Conservation (phyloP, 2,888 invertebrate genomes). For the Lasioglossum lativentre region DNA sequence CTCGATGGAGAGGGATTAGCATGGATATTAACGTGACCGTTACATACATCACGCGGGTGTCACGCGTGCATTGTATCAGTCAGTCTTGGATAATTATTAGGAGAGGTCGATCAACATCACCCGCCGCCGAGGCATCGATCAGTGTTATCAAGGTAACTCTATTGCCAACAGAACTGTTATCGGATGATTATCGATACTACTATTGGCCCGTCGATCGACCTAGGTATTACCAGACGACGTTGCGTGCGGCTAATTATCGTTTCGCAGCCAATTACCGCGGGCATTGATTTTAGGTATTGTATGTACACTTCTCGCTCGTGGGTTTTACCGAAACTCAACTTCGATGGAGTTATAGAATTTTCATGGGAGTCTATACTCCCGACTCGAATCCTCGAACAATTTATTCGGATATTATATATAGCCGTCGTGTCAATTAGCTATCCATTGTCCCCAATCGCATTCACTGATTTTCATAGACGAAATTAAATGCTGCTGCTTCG, state of each 20-base stretch:
- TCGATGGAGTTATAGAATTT: background rate
- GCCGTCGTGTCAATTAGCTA: background rate
- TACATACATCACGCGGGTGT: conserved; percentile 69
- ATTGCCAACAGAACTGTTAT: conserved; percentile 72
- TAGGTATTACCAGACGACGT: conserved; percentile 46
- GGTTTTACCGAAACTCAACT: conserved; percentile 7
- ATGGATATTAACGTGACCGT: conserved; percentile 70
- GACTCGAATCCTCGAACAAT: background rate
- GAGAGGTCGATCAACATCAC: conserved; percentile 70
- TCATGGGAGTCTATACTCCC: background rate
- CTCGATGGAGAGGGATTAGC: conserved; percentile 57
- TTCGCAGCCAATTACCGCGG: conserved; percentile 63
- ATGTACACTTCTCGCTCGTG: background rate
- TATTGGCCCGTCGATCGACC: conserved; percentile 59
- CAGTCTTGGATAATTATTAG: conserved; percentile 74
- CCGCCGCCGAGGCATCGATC: conserved; percentile 65
- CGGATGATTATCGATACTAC: conserved; percentile 67
- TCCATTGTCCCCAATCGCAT: background rate
- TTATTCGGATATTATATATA: background rate
- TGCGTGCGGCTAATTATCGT: conserved; percentile 66
- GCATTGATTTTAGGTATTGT: conserved; percentile 35
- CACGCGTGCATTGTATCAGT: conserved; percentile 66
- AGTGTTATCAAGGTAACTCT: conserved; percentile 69
- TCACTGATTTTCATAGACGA: background rate
- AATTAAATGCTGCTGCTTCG: background rate